Base-by-base conservation (phyloP, 2,888 invertebrate genomes). In the Diploptera punctata region DNA sequence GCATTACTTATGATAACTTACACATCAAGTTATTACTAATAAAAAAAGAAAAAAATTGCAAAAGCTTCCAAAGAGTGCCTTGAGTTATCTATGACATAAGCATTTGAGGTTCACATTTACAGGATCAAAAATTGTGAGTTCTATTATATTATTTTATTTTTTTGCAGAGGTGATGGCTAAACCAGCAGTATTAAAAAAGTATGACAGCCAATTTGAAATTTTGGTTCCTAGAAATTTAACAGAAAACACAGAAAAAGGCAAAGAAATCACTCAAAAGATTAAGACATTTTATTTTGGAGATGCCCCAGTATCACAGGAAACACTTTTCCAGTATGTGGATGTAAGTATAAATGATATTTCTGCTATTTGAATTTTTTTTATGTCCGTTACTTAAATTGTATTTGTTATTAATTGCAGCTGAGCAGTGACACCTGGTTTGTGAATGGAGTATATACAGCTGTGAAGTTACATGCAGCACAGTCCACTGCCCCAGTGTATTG, bases 401-500 rank as follows among this genome's bases (percentile, higher is more conserved):
- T 43, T 16, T 21, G 47, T 16, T n/a, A 33, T 73, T 70, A 9
- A n/a, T n/a, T n/a, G n/a, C 54, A 74, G 75, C 47, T 75, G 1
- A 33, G 52, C 9, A 67, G 72, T 10, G 75, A 74, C 33, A 29
- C 44, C 26, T 54, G 60, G 69, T 73, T 73, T 52, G 73, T 43
- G n/a, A 19, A 31, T n/a, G 73, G 70, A 16, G 60, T 72, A 3
- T 43, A 74, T 21, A 49, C 18, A 7, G 26, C 52, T 10, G 71
- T 72, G 44, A 43, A 69, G 29, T 13, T 67, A 10, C 65, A 57
- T 19, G 60, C 65, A 2, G 31, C 65, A 7, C 18, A 31, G 10
- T 61, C 38, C 9, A 29, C 13, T 1, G 43, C 67, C 5, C 75
- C 75, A 3, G 7, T 74, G 3, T 75, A 62, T 33, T 68, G 54